Evolutionary conservation across 2,113 vertebrate species (phyloP), one percentile per base, ranked within the genome.

Genomic region (Cervus canadensis): DNA sequence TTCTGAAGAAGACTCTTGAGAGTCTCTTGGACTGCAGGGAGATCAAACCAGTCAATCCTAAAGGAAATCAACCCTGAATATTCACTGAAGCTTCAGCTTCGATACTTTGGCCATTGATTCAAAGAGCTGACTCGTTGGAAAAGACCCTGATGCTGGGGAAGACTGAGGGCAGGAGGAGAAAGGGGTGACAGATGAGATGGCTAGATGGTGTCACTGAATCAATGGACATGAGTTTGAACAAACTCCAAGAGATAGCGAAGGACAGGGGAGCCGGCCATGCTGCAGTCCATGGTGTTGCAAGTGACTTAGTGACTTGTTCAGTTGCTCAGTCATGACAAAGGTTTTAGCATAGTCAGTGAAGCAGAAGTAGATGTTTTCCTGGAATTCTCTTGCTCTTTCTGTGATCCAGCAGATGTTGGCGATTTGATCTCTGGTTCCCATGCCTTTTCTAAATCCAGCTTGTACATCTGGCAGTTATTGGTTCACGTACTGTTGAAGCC

Each of bases 331-430:
- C 67, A 74, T 40, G 67, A 74, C 67, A 71, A 36, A 71, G n/a
- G 11, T 23, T 40, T 40, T 40, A 74, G 67, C 10, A 0, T 74
- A 74, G n/a, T 40, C 67, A 40, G 67, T 40, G 67, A 74, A 40
- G 67, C 21, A 74, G 67, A 40, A 71, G 67, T 71, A 71, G 10
- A 74, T 25, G 36, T 74, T 74, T 71, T 71, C 13, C 67, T 74
- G 67, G 9, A 40, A 74, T 74, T 74, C 67, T 74, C 36, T 74
- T 74, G 21, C 11, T 74, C 10, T 74, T 74, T 74, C 67, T 74
- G 19, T 74, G 67, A 74, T 13, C 10, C 36, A 74, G 0, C 0
- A 1, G 67, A 40, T 74, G 36, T 40, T 74, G 67, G 36, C n/a
- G 40, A 23, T 74, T 11, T 74, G 36, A 25, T 13, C 67, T 74